Evolutionary conservation across 1,140 invertebrate genomes (phyloP).

Genomic region (Schmidtea mediterranea): DNA sequence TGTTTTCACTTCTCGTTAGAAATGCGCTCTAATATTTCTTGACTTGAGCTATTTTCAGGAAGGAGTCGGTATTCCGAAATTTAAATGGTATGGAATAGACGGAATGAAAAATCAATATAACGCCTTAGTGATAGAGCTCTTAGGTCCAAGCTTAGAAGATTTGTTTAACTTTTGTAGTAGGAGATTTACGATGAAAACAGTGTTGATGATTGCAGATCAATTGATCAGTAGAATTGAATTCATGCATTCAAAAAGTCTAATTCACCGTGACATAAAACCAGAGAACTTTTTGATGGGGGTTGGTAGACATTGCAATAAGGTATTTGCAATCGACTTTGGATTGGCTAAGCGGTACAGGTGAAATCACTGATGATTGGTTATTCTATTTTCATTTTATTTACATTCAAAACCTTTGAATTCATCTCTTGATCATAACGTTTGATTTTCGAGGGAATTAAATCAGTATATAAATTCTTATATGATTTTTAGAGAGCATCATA

Average conservation of each 20-base stretch:
- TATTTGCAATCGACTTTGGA: slow-evolving; percentile 9
- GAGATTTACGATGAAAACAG: too few relatives aligned
- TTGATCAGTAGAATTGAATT: slow-evolving; percentile 53
- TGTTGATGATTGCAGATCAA: slow-evolving; percentile 11
- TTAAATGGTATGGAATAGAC: neutral
- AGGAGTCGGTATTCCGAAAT: too few relatives aligned
- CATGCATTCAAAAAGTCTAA: slow-evolving; percentile 49
- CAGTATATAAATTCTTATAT: too few relatives aligned
- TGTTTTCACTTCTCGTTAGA: too few relatives aligned
- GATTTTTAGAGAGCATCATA: slow-evolving; percentile 19
- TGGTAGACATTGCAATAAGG: slow-evolving; percentile 3
- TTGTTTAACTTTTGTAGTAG: slow-evolving; percentile 12
- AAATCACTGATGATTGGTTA: slow-evolving; percentile 40
- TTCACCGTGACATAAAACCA: slow-evolving; percentile 12
- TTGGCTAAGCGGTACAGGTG: slow-evolving; percentile 47
- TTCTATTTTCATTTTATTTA: too few relatives aligned
- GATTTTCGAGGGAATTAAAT: too few relatives aligned
- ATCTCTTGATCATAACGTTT: too few relatives aligned
- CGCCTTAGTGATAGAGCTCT: neutral
- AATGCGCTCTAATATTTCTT: too few relatives aligned
- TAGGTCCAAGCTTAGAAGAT: too few relatives aligned
- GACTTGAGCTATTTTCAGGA: too few relatives aligned
- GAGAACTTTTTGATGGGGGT: slow-evolving; percentile 10
- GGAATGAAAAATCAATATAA: neutral
- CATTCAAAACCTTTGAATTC: too few relatives aligned